Percentiles rank a stretch among this genome's conserved stretches.
Evolutionary conservation across 2,888 invertebrate species (phyloP).

Genomic region (Brachyptera risi): DNA sequence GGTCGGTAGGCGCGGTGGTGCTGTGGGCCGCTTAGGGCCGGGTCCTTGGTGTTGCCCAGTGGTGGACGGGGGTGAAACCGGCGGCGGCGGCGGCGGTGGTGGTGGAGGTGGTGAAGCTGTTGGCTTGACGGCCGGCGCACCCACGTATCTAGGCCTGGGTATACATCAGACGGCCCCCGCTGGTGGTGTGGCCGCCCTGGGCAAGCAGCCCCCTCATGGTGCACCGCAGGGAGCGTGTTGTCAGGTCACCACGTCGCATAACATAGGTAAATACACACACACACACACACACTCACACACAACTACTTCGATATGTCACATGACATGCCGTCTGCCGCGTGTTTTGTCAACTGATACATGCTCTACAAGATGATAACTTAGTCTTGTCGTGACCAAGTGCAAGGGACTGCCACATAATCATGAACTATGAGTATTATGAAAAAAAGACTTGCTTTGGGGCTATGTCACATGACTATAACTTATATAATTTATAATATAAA

Average conservation of each 20-base stretch:
- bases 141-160: constrained; percentile 10
- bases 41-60: neutral
- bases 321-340: too few relatives aligned
- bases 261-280: constrained; percentile 49
- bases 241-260: constrained; percentile 49
- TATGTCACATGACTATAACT: too few relatives aligned
- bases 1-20: neutral
- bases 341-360: too few relatives aligned
- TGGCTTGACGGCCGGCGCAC: constrained; percentile 23
- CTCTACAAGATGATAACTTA: too few relatives aligned
- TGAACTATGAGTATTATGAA: too few relatives aligned
- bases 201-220: constrained; percentile 28
- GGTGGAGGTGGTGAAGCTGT: constrained; percentile 26
- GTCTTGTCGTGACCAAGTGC: too few relatives aligned
- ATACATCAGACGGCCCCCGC: constrained; percentile 9
- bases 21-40: neutral
- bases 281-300: too few relatives aligned
- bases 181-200: constrained; percentile 2
- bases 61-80: neutral
- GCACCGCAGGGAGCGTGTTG: constrained; percentile 30
- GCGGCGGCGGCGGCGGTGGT: constrained; percentile 2
- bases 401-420: too few relatives aligned
- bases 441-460: too few relatives aligned
- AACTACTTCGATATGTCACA: too few relatives aligned
- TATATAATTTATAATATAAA: too few relatives aligned